Evolutionary conservation across 2,113 vertebrate species (phyloP), one percentile per base, ranked within the genome.

Genomic region (Genyomyrus donnyi): DNA sequence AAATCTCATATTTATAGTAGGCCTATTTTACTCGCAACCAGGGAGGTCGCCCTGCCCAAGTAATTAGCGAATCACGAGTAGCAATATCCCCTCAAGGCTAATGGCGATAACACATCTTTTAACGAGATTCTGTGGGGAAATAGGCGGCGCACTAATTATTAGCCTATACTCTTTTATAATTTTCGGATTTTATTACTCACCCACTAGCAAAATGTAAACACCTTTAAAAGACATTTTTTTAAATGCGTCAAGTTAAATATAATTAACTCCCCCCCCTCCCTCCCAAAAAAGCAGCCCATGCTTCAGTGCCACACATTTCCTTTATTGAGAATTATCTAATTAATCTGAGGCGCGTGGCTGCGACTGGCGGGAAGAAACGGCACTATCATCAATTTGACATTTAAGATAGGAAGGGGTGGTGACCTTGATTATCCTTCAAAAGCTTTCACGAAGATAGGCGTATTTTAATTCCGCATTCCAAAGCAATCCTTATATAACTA

Each of bases 31-130:
- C 27, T 53, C 7, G 50, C 85, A 88, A 74, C 87, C 50, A 48
- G 42, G 88, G 53, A 90, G 86, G 86, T 58, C 50, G n/a, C 90
- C 48, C 89, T 45, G 83, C 87, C 87, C 74, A 88, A 39, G 42
- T 62, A 90, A 90, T 90, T 42, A 66, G 52, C 39, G 19, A 87
- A 77, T 90, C 45, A 87, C 42, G 77, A 56, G n/a, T 15, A 42
- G 21, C n/a, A 58, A 84, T 39, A 84, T 83, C 88, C 70, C 70
- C 87, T 88, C 42, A 39, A 48, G 86, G 90, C 87, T 90, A 88
- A 35, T 90, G 17, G 11, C 8, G 50, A 62, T 53, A 56, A 50
- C 35, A n/a, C 62, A 45, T 77, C 56, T 83, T 56, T 31, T 19
- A 45, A 39, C 45, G n/a, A 21, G 49, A n/a, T 56, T 85, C 45